Evolutionary conservation across 1,140 invertebrate genomes (phyloP), one percentile per base, ranked within the genome.

Genomic region (Mya arenaria): DNA sequence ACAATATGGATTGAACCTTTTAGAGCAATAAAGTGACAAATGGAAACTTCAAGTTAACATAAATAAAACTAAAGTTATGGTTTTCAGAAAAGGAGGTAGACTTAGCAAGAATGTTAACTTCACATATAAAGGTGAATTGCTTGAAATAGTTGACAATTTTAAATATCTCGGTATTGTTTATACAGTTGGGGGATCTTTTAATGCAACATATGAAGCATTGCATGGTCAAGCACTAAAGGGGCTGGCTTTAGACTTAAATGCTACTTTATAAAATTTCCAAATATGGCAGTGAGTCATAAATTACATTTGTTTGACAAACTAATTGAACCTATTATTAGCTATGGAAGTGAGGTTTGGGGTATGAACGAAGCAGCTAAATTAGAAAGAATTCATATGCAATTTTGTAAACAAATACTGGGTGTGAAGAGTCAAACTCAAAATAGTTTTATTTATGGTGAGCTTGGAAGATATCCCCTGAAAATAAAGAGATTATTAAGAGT

Each of bases 261-360:
- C 37, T 34, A 83, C 39, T 79, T 84, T 55, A 79, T 62, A 72
- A 69, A 30, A 32, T 32, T 19, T 60, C 34, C 48, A 1, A 58
- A 78, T 52, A 30, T 62, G 52, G 41, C 56, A 10, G 52, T 23
- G 39, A 56, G 36, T 30, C 63, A n/a, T 62, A 44, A 32, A 62
- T 25, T 71, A 23, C 36, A 83, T 55, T 72, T 84, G 39, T 84
- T 79, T 84, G 55, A 79, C 41, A 62, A 65, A 72, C 19, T 72
- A 23, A 60, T 78, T 36, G 48, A 10, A 55, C 56, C 82, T 30
- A 71, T 79, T 30, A 37, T 79, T 28, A 34, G 25, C 4, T 62
- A 77, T 63, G 66, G 73, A 17, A 25, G 48, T 62, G 82, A 83
- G 37, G 48, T 78, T 15, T 83, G 52, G 63, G 72, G 81, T 34